phyloP scores from a whole-genome alignment of 2,797 vertebrate genomes.

The Heliangelus exortis region DNA sequence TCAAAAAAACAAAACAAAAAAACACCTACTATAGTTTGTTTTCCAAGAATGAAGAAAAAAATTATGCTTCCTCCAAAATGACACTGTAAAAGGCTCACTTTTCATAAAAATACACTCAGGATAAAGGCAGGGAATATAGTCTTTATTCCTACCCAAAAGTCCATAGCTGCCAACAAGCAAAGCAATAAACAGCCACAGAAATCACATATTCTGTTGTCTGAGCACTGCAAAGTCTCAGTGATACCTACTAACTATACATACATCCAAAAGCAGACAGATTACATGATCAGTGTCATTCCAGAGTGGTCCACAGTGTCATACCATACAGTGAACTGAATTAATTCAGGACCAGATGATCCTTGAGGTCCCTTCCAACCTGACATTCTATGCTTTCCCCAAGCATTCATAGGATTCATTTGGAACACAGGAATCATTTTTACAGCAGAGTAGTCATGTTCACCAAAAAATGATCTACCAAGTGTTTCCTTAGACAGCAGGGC shows the following conservation, averaged over 20 bases:
- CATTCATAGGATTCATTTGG: rapidly evolving
- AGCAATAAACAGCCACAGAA: background rate
- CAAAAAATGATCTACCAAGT: background rate
- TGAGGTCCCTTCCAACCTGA: too few species aligned
- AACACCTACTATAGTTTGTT: background rate
- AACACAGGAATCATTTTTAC: background rate
- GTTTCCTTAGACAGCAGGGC: background rate
- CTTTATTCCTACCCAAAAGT: background rate
- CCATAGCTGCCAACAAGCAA: background rate
- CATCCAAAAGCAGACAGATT: background rate
- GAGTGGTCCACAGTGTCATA: background rate
- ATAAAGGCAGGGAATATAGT: background rate
- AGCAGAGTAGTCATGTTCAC: background rate
- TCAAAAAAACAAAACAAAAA: background rate
- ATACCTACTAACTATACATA: background rate
- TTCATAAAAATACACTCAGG: background rate
- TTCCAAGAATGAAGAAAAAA: background rate
- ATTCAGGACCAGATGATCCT: background rate
- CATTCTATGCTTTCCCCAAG: background rate
- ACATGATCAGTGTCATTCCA: background rate
- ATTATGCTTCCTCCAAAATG: background rate
- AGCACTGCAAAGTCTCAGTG: background rate
- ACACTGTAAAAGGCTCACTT: background rate
- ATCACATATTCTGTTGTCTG: background rate
- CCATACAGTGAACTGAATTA: background rate